These are phyloP conservation scores for Origma solitaria DNA, from an alignment of 2,113 vertebrate genomes.

Conservation along the genomic window DNA sequence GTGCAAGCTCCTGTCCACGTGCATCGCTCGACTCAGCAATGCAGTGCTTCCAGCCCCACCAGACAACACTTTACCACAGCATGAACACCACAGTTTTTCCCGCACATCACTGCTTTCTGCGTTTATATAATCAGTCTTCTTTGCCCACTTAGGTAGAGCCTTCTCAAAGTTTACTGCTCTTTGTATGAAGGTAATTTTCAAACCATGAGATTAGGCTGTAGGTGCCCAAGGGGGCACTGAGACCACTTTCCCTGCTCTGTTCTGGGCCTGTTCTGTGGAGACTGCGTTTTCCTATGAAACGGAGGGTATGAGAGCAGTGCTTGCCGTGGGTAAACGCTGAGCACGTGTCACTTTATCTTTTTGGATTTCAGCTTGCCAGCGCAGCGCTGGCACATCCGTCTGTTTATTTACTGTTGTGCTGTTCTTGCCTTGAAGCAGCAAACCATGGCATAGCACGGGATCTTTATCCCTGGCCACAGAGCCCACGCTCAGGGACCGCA, in stretches of 20 bases:
- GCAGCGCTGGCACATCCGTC: background rate
- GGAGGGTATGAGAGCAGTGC: background rate
- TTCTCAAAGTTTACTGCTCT: background rate
- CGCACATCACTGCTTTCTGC: background rate
- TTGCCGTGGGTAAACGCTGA: background rate
- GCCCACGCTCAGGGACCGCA: background rate
- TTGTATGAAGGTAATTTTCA: accelerated
- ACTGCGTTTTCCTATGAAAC: background rate
- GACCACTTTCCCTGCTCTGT: background rate
- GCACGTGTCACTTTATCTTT: background rate
- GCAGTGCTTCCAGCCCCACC: background rate
- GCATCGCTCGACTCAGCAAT: background rate
- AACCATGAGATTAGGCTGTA: background rate
- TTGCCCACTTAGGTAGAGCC: background rate
- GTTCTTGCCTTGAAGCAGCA: background rate
- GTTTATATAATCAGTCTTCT: conserved; percentile 10
- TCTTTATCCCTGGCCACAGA: background rate
- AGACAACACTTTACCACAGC: background rate
- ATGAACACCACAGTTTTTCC: background rate
- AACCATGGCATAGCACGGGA: accelerated
- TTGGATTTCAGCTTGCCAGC: background rate
- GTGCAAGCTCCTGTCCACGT: background rate
- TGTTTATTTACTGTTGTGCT: no score
- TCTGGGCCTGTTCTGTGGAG: background rate
- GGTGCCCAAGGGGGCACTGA: accelerated